A percentile compares a stretch with the other conserved stretches of the same genome.
Evolutionary conservation across 2,797 vertebrate genomes (phyloP).

Genomic region (Lates japonicus): DNA sequence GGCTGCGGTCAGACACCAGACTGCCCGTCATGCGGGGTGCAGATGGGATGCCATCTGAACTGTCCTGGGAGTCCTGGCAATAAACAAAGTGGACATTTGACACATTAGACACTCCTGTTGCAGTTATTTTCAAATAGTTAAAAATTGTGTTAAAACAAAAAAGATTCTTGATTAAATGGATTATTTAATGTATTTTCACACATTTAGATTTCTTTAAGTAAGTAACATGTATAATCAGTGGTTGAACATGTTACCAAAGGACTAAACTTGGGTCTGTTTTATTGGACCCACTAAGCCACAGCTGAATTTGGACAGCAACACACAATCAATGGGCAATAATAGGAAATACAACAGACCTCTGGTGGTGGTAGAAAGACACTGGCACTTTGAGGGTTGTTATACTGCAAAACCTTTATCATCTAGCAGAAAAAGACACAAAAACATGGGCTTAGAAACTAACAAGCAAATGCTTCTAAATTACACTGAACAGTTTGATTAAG

Average conservation of each 20-base stretch:
- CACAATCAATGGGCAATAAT: constrained; percentile 76
- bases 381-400: constrained; percentile 87
- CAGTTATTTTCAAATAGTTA: background rate
- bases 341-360: constrained; percentile 87
- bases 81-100: constrained; percentile 23
- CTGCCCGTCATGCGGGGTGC: constrained; percentile 97
- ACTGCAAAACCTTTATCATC: constrained; percentile 91
- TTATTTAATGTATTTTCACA: background rate
- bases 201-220: constrained; percentile 9
- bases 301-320: constrained; percentile 65
- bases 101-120: background rate
- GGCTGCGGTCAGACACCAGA: constrained; percentile 95
- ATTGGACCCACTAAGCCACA: constrained; percentile 56
- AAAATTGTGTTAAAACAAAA: constrained; percentile 16
- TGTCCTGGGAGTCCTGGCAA: constrained; percentile 95
- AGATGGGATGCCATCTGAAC: constrained; percentile 93
- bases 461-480: constrained; percentile 42
- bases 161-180: constrained; percentile 5
- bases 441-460: constrained; percentile 69
- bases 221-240: constrained; percentile 29
- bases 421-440: constrained; percentile 83
- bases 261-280: constrained; percentile 45
- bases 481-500: constrained; percentile 23
- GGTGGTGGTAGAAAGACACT: constrained; percentile 87
- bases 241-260: constrained; percentile 27